phyloP scores from a whole-genome alignment of 2,113 vertebrate species.

The Xiphorhynchus elegans region DNA sequence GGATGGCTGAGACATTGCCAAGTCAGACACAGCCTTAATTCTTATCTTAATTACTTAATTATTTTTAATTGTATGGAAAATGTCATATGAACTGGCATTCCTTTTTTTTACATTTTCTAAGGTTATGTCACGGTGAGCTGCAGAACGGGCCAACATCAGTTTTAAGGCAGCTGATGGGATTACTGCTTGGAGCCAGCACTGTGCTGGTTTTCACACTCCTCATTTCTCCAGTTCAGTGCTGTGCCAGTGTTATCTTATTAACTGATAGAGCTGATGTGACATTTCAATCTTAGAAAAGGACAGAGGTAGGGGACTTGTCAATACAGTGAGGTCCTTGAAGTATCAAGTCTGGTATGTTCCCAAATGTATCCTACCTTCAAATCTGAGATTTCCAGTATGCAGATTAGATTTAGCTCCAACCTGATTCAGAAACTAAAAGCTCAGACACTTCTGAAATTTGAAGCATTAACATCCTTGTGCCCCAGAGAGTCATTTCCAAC shows the following conservation, averaged over 20 bases:
- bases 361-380: not conserved
- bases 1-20: not conserved
- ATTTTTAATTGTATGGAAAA: not conserved
- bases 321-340: not conserved
- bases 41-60: not conserved
- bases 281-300: not conserved
- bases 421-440: slow-evolving; percentile 1
- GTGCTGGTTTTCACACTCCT: not conserved
- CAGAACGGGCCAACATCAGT: not conserved
- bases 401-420: not conserved
- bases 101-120: not conserved
- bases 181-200: not conserved
- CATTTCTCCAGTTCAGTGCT: not conserved
- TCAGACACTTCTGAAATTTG: not conserved
- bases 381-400: not conserved
- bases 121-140: not conserved
- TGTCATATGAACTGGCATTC: not conserved
- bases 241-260: not conserved
- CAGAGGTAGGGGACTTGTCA: not conserved
- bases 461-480: not conserved
- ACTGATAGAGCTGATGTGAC: not conserved
- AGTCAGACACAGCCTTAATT: not conserved
- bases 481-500: not conserved
- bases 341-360: not conserved
- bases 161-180: not conserved